Evolutionary conservation across 2,113 vertebrate genomes (phyloP), one percentile per base, ranked within the genome.

Genomic region (Dendrocopos noguchii): DNA sequence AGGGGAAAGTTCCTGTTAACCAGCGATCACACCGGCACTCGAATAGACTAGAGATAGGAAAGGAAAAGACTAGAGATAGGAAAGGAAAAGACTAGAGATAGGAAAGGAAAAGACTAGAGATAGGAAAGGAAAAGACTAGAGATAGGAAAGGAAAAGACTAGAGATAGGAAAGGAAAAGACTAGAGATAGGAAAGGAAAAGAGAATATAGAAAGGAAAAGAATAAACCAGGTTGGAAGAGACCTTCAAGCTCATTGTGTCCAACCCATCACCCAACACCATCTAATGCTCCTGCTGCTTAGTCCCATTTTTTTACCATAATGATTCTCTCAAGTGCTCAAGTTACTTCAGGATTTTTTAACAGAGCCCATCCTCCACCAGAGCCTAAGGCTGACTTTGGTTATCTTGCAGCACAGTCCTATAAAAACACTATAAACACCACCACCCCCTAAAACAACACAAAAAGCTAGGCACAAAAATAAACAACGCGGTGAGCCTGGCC

Each of bases 401-500:
- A 63, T 36, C 55, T 70, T 9, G 33, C 55, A 80, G 34, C 7
- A 56, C 79, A 87, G 74, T 33, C 21, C 13, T 56, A 6, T 6
- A 36, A 56, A 73, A 77, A 67, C 15, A 33, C 55, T 24, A 4
- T 2, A 64, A 82, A 47, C 4, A 6, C 2, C 31, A 61, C 1
- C 24, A 31, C 3, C 0, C 36, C 25, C 36, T 22, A 20, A 39
- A 33, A 3, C 8, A 46, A 33, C n/a, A 52, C 6, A 78, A n/a
- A 31, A 36, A 44, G 55, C 21, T 14, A 12, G 19, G 13, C 4
- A 27, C 15, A 36, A 74, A 70, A 47, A 64, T 56, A 28, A 47
- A 27, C 0, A 42, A 15, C 1, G 15, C 28, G 59, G 12, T 15
- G 50, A 53, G 64, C 5, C 3, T 8, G 0, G 27, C 31, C 28